A percentile compares a stretch with the other conserved stretches of the same genome.
phyloP scores from a whole-genome alignment of 2,113 vertebrate genomes.

The Sarotherodon lohbergeri region DNA sequence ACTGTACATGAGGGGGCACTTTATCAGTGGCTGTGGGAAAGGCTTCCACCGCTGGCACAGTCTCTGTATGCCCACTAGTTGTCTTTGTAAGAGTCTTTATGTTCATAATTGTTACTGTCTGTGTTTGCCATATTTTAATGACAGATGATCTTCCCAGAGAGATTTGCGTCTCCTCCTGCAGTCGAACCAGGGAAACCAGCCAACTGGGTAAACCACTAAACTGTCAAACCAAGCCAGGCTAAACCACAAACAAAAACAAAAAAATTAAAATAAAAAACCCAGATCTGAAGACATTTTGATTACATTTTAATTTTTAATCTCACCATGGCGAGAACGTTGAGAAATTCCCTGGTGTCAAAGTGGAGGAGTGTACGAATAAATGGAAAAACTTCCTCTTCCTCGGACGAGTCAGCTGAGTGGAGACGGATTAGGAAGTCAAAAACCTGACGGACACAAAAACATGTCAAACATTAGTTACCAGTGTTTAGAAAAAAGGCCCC shows the following conservation, averaged over 20 bases:
- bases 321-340: slow-evolving; percentile 96
- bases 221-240: not conserved
- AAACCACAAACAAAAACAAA: not conserved
- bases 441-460: slow-evolving; percentile 72
- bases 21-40: not conserved
- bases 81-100: not conserved
- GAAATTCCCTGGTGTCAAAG: slow-evolving; percentile 95
- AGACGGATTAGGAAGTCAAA: slow-evolving; percentile 96
- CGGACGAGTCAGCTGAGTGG: slow-evolving; percentile 80
- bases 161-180: not conserved
- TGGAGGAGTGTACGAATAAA: slow-evolving; percentile 87
- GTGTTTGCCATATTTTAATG: not conserved
- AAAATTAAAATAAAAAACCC: not conserved
- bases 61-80: not conserved
- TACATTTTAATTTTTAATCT: slow-evolving; percentile 28
- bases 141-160: not conserved
- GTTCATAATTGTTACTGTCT: not conserved
- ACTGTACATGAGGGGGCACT: not conserved
- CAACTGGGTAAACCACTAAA: not conserved
- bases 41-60: no score
- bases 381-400: slow-evolving; percentile 91
- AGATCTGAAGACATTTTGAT: not conserved
- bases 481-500: not conserved
- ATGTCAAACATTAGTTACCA: not conserved
- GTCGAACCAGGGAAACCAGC: not conserved